Conservation (phyloP, 2,113 vertebrate genomes). For the Mellivora capensis region DNA sequence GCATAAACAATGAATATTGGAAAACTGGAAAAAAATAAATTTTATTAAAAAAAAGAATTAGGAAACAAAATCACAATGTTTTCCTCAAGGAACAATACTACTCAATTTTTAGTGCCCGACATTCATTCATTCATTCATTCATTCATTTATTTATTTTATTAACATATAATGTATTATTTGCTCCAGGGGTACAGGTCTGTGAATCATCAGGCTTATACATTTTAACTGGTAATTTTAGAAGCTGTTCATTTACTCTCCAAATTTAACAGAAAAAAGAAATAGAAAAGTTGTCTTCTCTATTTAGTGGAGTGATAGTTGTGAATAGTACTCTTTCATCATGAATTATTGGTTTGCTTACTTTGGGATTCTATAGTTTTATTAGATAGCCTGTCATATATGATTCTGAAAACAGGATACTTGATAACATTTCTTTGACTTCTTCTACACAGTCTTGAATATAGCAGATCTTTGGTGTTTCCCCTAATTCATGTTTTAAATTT, state of each 20-base stretch:
- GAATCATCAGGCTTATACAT: no score
- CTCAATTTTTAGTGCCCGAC: background rate
- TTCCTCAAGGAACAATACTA: background rate
- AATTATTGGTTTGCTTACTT: background rate
- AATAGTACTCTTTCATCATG: background rate
- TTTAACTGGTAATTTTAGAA: slow-evolving; percentile 23
- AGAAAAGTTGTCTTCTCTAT: background rate
- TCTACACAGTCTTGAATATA: background rate
- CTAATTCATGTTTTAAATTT: slow-evolving; percentile 7
- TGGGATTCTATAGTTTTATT: background rate
- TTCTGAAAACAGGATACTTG: background rate
- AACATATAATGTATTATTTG: no score
- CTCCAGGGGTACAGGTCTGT: no score
- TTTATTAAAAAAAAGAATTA: no score
- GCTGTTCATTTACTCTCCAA: slow-evolving; percentile 14
- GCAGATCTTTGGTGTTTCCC: background rate
- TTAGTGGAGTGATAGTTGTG: background rate
- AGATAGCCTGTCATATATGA: background rate
- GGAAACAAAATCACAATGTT: no score
- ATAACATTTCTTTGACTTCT: background rate
- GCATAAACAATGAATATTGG: no score
- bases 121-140: no score
- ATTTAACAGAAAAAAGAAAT: background rate
- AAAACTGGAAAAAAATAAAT: no score
- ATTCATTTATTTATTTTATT: no score